Conservation (phyloP, 2,113 vertebrate species). For the Aspidoscelis tigris region DNA sequence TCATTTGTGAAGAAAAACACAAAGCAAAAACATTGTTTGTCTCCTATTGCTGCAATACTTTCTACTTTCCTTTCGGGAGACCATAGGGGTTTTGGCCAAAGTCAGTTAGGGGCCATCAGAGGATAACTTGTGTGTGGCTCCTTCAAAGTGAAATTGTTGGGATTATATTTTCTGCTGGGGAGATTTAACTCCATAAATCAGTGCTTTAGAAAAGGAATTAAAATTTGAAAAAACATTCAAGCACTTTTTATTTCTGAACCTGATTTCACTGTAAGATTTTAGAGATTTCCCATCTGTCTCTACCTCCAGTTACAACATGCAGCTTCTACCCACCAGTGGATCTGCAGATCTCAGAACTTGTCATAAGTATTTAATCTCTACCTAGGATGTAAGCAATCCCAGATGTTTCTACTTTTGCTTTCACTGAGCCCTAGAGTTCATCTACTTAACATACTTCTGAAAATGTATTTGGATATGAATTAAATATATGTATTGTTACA, state of each 20-base stretch:
- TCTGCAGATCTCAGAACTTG: constrained; percentile 29
- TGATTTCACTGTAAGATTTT: constrained; percentile 7
- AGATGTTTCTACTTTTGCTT: constrained; percentile 53
- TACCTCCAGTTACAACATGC: background rate
- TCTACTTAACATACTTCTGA: constrained; percentile 48
- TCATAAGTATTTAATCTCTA: constrained; percentile 51
- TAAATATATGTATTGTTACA: constrained; percentile 62
- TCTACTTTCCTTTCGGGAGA: too few species aligned
- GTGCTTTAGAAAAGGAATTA: background rate
- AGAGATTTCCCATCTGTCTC: background rate
- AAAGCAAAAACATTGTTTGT: background rate
- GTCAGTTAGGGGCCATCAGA: too few species aligned
- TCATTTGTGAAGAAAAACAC: background rate
- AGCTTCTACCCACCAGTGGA: constrained; percentile 10
- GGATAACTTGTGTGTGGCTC: too few species aligned
- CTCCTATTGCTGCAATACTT: too few species aligned
- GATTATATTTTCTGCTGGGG: background rate
- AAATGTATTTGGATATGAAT: constrained; percentile 62
- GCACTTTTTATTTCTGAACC: background rate
- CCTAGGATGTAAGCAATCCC: constrained; percentile 46
- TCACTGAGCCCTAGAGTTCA: constrained; percentile 57
- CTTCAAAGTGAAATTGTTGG: background rate
- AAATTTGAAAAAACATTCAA: background rate
- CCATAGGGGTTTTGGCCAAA: too few species aligned
- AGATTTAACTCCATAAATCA: background rate